A percentile compares a stretch with the other conserved stretches of the same genome.
Evolutionary conservation across 2,113 vertebrate species (phyloP).

Genomic region (Vimba vimba): DNA sequence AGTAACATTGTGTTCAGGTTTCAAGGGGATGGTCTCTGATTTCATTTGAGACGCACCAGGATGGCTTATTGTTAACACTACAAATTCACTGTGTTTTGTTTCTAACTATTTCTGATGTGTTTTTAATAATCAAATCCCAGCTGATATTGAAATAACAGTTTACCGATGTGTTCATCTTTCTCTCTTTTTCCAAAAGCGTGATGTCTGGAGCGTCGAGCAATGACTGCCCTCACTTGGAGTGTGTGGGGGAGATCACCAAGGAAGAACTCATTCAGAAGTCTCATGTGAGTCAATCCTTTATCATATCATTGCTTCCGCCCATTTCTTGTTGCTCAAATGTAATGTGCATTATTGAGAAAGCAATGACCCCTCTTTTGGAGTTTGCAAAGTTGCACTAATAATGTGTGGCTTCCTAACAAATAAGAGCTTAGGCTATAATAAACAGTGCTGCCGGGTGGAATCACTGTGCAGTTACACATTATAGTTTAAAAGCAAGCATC

Average conservation of each 20-base stretch:
- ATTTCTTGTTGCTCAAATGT: neutral
- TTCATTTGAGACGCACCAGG: neutral
- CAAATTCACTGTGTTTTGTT: neutral
- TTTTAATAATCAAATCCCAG: neutral
- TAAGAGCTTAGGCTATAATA: neutral
- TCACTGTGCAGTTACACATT: neutral
- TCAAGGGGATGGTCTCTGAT: neutral
- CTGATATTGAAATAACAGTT: neutral
- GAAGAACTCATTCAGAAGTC: slow-evolving; percentile 97
- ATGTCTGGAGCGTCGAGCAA: slow-evolving; percentile 81
- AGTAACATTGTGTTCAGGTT: neutral
- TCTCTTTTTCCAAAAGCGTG: slow-evolving; percentile 47
- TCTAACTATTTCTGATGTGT: neutral
- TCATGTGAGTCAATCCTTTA: slow-evolving; percentile 81
- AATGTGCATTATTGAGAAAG: neutral
- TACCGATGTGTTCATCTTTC: neutral
- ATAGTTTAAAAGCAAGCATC: neutral
- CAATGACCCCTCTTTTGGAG: neutral
- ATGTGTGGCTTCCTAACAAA: neutral
- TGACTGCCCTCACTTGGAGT: slow-evolving; percentile 93
- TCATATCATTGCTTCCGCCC: neutral
- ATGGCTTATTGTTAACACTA: neutral
- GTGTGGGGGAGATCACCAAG: slow-evolving; percentile 97
- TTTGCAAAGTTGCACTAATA: neutral
- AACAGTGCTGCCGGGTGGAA: neutral